Evolutionary conservation across 2,113 vertebrate genomes (phyloP), one percentile per base, ranked within the genome.

Genomic region (Serilophus lunatus): DNA sequence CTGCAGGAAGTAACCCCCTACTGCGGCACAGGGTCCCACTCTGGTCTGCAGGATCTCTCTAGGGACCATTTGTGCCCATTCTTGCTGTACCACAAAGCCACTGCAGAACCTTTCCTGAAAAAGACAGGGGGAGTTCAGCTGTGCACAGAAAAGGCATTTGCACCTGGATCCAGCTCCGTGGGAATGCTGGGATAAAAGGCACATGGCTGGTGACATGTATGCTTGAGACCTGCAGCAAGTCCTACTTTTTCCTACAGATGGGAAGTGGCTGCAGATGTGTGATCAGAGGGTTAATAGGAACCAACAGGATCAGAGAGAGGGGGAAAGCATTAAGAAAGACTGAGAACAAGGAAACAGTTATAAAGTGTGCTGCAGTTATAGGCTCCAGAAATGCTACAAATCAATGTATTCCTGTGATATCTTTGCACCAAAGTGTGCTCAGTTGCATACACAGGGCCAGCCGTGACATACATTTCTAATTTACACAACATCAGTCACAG

Each of bases 161-260:
- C 29, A 20, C 10, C 26, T 65, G 45, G 23, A 36, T 74, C 22
- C 51, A 49, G 24, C 25, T 63, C 31, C 19, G 7, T 0, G 0
- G 61, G 19, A 75, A 81, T 42, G 22, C 24, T 54, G 47, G 13
- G 25, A 18, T 7, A 71, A 66, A 29, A 6, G 3, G 18, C 7
- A 7, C 1, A 0, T 15, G 31, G 2, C 11, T 60, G 42, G 59
- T 36, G 24, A 29, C 16, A 5, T 1, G 4, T 17, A 35, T 18
- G 5, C 24, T 45, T 49, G 51, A 13, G 36, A 68, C 53, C 68
- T 20, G 3, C 64, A 64, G 72, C 49, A 81, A 28, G 18, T 78
- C 36, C 31, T 81, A 69, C 29, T 26, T 54, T 56, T 40, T 53
- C n/a, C 61, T 53, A 17, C 18, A 28, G 40, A 9, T 10, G 22